Evolutionary conservation across 2,113 vertebrate genomes (phyloP), one percentile per base, ranked within the genome.

Genomic region (Formicarius rufipectus): DNA sequence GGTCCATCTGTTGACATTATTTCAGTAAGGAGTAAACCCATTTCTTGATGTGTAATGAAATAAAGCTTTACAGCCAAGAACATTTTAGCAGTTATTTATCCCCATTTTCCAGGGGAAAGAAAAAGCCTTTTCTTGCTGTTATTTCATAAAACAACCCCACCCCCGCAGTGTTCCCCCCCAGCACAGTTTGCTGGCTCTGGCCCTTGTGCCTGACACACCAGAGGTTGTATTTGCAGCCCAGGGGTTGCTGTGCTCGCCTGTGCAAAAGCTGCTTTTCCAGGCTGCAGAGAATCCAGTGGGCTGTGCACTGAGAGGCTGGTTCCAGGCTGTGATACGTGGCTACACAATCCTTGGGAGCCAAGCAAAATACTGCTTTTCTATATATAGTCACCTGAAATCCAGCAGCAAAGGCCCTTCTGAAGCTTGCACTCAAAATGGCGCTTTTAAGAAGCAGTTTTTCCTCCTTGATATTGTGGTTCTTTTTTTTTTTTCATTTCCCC

Each of bases 291-390:
- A 87, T 87, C 53, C 96, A 95, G 68, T 73, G 12, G 72, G 79
- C 92, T 93, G 92, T 95, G 90, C 87, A 27, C 82, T 72, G 85
- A 84, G 69, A 25, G 88, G 86, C 85, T 90, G 93, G 90, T 39
- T 89, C 93, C 91, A 96, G 90, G 24, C 14, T 68, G 27, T 4
- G 55, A 89, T 93, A 97, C 74, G 84, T 94, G 94, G 95, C 95
- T 96, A 80, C 42, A 56, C 73, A 39, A 28, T 42, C 60, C 68
- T 20, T 42, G 77, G 73, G 83, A 95, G 96, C 95, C 95, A 96
- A 97, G 91, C 27, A 77, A 97, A 95, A 97, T 95, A 97, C 90
- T 96, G 24, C 87, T 95, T 81, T 96, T 85, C 92, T 93, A 95
- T 95, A 94, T 96, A 95, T 96, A 96, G 94, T 55, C 80, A 93